A percentile compares a stretch with the other conserved stretches of the same genome.
phyloP scores from a whole-genome alignment of 2,113 vertebrate genomes.

The Diadophis punctatus region DNA sequence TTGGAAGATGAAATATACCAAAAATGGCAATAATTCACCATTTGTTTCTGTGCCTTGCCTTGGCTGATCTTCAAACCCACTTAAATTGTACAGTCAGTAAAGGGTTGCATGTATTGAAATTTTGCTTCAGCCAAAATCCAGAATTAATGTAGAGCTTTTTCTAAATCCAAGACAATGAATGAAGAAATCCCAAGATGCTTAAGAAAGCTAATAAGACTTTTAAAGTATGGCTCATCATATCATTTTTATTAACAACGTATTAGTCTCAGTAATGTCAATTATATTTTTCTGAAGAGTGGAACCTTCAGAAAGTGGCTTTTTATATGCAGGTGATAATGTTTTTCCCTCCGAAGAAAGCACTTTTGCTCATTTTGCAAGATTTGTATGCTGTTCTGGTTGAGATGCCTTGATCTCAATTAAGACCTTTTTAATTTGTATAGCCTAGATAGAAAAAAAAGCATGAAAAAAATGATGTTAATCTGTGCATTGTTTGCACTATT shows the following conservation, averaged over 20 bases:
- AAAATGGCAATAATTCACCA: not conserved
- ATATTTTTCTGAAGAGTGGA: not conserved
- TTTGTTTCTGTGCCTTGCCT: not conserved
- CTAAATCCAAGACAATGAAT: not conserved
- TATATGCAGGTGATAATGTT: not conserved
- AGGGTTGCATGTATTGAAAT: not conserved
- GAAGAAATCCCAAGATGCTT: not conserved
- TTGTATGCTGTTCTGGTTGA: not conserved
- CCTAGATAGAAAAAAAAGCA: not conserved
- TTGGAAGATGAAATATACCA: not conserved
- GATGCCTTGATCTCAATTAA: conserved; percentile 4
- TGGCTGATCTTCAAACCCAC: not conserved
- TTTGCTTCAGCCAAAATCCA: not conserved
- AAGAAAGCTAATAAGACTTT: not conserved
- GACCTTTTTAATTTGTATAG: not conserved
- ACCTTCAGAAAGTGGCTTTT: not conserved
- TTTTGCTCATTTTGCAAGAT: not conserved
- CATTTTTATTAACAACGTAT: not conserved
- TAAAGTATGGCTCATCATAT: not conserved
- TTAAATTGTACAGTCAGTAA: not conserved
- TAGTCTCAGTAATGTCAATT: not conserved
- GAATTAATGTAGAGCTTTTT: not conserved
- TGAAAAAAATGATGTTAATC: not conserved
- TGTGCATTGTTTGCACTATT: not conserved
- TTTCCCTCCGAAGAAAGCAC: not conserved